Evolutionary conservation across 2,888 invertebrate species (phyloP), one percentile per base, ranked within the genome.

Genomic region (Flexamia atlantica): DNA sequence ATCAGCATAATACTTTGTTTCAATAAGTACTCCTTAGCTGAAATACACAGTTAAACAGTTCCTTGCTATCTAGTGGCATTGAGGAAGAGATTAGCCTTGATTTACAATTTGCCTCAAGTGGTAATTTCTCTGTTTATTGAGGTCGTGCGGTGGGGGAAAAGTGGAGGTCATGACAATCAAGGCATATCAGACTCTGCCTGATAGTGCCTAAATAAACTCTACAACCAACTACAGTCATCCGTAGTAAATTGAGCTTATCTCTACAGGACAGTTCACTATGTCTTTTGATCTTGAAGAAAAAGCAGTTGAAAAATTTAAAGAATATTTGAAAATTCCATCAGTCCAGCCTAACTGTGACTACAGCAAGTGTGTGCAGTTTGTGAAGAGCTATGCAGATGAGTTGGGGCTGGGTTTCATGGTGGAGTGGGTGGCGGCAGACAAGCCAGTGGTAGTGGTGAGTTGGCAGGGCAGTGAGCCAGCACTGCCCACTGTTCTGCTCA

Each of bases 281-380:
- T 23, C 79, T 4, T n/a, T 2, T 9, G 20, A 72, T 28, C 7
- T 46, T 14, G 36, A 57, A 20, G 28, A 28, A 17, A 57, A 92
- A 88, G 93, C 94, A 86, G 92, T 97, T 84, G 92, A 95, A 87
- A 94, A 95, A 88, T 96, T 98, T 88, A 92, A 95, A 82, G 95
- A 97, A 88, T 98, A 98, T 91, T 91, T 98, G 81, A 92, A 93
- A 87, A 96, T 98, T 87, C 95, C 96, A 10, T 96, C 96, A 82
- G 96, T 97, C 0, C 97, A 98, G 88, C 97, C 98, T 0, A 91
- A 95, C 88, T 92, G 97, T 3, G 93, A 97, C 90, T 98, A 98
- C 89, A 94, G 97, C 97, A 90, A 91, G 12, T 97, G 97, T 88
- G 92, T 97, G 20, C 90, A 91, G 20, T 98, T 97, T 90, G 91